These are phyloP conservation scores for Cenopis cana DNA, from an alignment of 2,888 invertebrate genomes.

Conservation along the genomic window DNA sequence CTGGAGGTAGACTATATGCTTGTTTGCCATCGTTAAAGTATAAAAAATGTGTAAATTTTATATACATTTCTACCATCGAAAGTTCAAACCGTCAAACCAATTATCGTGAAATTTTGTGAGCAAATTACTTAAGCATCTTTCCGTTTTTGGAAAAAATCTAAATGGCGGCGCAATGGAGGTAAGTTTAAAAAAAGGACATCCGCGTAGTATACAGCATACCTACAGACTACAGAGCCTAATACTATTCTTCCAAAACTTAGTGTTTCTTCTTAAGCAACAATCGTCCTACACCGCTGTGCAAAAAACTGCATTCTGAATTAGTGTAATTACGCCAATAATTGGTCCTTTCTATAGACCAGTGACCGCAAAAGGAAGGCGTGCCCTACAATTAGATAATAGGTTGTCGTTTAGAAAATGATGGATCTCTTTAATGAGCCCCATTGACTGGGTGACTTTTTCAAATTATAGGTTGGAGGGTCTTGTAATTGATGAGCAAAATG, in stretches of 20 bases:
- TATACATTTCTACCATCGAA: no score
- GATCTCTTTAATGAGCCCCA: conserved; percentile 12
- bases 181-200: no score
- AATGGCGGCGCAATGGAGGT: no score
- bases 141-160: no score
- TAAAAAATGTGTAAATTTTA: no score
- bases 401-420: conserved; percentile 37
- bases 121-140: no score
- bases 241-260: background rate
- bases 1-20: no score
- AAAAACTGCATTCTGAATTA: conserved; percentile 53
- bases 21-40: no score
- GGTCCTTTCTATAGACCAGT: conserved; percentile 47
- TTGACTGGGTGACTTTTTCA: conserved; percentile 20
- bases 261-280: conserved; percentile 45
- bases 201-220: no score
- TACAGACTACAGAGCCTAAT: no score
- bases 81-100: no score
- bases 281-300: conserved; percentile 43
- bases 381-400: conserved; percentile 40
- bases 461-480: background rate
- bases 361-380: conserved; percentile 47
- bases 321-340: conserved; percentile 55
- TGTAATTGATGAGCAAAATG: conserved; percentile 14
- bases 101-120: no score